phyloP scores from a whole-genome alignment of 2,113 vertebrate species.

The Xerus inauris region DNA sequence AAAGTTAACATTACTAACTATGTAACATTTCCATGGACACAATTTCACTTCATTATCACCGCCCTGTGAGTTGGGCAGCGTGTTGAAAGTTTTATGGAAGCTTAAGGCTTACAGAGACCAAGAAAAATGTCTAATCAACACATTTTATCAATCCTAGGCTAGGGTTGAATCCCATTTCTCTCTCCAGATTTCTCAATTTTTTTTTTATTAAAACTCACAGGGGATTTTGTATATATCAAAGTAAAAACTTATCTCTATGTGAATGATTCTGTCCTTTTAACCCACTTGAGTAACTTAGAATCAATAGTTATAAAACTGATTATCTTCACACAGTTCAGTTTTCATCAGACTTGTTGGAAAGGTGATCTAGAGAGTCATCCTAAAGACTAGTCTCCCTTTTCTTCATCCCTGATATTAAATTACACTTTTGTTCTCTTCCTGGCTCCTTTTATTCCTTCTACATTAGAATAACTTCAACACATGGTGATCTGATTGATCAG shows the following conservation, averaged over 20 bases:
- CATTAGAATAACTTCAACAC: not conserved
- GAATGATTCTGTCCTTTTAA: not conserved
- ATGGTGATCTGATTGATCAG: not conserved
- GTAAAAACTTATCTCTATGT: not conserved
- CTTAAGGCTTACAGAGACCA: not conserved
- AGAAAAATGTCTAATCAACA: not conserved
- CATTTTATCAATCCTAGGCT: not conserved
- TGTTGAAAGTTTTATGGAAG: not conserved
- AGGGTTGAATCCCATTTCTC: not conserved
- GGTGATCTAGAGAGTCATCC: not conserved
- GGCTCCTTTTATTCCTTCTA: not conserved
- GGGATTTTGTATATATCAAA: not conserved
- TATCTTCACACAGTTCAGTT: not conserved
- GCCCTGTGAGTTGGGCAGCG: not conserved
- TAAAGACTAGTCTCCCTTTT: not conserved
- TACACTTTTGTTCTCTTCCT: not conserved
- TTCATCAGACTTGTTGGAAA: not conserved
- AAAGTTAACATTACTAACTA: not conserved
- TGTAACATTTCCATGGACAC: not conserved
- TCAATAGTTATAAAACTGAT: not conserved
- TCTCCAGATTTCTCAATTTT: not conserved
- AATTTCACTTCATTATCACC: not conserved
- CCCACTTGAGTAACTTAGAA: not conserved
- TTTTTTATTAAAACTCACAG: not conserved
- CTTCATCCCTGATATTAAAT: not conserved